Evolutionary conservation across 2,888 invertebrate species (phyloP).

Genomic region (Torymus tubicola): DNA sequence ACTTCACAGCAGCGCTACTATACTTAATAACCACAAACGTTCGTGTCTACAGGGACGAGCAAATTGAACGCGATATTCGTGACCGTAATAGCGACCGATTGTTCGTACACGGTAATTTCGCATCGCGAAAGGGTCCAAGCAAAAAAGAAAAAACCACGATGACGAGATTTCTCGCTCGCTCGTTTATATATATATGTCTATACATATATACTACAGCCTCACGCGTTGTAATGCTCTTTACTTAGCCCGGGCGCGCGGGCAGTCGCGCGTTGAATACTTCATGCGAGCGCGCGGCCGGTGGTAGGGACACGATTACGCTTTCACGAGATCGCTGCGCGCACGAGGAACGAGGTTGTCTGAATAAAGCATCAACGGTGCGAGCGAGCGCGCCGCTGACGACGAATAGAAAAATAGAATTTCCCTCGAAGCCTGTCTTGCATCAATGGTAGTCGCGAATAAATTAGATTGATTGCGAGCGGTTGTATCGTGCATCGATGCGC

Average conservation of each 20-base stretch:
- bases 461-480: constrained; percentile 36
- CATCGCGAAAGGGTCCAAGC: background rate
- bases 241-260: constrained; percentile 59
- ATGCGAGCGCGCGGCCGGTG: constrained; percentile 56
- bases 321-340: constrained; percentile 60
- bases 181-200: constrained; percentile 22
- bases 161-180: background rate
- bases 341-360: constrained; percentile 66
- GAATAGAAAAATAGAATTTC: constrained; percentile 47
- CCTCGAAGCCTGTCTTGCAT: no score
- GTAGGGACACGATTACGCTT: constrained; percentile 69
- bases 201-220: background rate
- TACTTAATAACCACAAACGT: background rate
- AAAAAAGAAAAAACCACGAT: background rate
- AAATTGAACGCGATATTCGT: constrained; percentile 41
- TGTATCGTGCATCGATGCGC: no score
- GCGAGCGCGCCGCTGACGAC: constrained; percentile 4
- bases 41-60: background rate
- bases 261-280: constrained; percentile 67
- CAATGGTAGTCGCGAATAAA: constrained; percentile 25
- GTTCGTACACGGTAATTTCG: constrained; percentile 21
- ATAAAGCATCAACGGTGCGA: constrained; percentile 64
- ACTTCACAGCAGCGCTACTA: background rate
- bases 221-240: constrained; percentile 61
- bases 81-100: constrained; percentile 27